Evolutionary conservation across 2,888 invertebrate genomes (phyloP).

Genomic region (Heliconius ismenius): DNA sequence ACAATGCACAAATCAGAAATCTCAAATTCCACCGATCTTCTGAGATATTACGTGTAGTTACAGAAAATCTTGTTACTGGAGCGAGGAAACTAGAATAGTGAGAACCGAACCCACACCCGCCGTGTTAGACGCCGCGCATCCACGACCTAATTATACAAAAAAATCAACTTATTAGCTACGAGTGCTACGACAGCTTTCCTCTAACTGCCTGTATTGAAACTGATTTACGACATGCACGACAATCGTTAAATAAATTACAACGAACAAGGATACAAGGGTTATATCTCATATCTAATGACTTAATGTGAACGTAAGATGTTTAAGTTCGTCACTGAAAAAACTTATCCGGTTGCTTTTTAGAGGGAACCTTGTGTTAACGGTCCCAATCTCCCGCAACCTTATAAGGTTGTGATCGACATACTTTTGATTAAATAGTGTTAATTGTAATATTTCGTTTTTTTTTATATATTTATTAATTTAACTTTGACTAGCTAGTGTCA

Average conservation of each 20-base stretch:
- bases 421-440: no score
- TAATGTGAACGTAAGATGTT: constrained; percentile 9
- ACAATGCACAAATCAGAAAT: no score
- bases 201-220: background rate
- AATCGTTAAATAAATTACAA: constrained; percentile 27
- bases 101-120: background rate
- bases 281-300: constrained; percentile 23
- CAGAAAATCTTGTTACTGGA: background rate
- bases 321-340: background rate
- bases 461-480: no score
- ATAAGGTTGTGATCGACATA: no score
- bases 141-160: background rate
- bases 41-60: background rate
- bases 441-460: no score
- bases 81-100: background rate
- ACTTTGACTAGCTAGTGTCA: no score
- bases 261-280: constrained; percentile 18
- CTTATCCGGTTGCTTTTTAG: background rate
- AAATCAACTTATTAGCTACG: background rate
- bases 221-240: constrained; percentile 14
- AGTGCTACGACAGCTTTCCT: constrained; percentile 2
- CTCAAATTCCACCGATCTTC: background rate
- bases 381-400: no score
- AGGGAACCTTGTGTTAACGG: background rate
- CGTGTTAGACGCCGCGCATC: background rate